These are phyloP conservation scores for Olivierus martensii DNA, from an alignment of 1,140 invertebrate genomes.

Conservation along the genomic window DNA sequence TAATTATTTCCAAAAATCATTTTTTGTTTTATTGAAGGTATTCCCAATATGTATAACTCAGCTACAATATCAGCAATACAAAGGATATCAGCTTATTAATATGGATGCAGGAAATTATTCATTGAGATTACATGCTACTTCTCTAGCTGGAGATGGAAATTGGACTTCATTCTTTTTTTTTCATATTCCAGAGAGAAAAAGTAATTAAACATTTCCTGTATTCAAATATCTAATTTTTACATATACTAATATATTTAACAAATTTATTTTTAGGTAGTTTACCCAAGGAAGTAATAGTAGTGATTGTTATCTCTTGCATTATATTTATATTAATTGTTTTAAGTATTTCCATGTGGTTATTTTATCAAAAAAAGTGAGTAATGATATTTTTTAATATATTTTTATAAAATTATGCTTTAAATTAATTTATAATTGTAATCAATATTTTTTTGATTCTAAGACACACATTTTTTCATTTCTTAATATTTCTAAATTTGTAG, in stretches of 20 bases:
- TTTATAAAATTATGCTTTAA: too few species aligned
- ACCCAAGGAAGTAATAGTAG: constrained; percentile 5
- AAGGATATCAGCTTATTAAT: constrained; percentile 30
- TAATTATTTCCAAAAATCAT: too few species aligned
- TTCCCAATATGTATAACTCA: constrained; percentile 41
- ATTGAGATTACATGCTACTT: constrained; percentile 55
- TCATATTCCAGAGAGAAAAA: constrained; percentile 26
- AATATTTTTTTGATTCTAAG: too few species aligned
- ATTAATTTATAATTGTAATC: too few species aligned
- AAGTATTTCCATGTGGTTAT: constrained; percentile 12
- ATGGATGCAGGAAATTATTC: constrained; percentile 74
- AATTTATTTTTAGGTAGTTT: constrained; percentile 3
- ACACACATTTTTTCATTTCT: too few species aligned
- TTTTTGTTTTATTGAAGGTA: background rate
- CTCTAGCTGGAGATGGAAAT: constrained; percentile 57
- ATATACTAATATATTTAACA: background rate
- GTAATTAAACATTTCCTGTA: background rate
- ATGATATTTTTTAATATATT: too few species aligned
- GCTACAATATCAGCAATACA: constrained; percentile 28
- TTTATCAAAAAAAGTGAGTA: constrained; percentile 15
- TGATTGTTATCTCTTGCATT: constrained; percentile 23
- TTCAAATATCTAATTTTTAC: background rate
- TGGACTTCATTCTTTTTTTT: constrained; percentile 48
- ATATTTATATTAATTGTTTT: constrained; percentile 20
- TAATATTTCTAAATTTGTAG: too few species aligned